phyloP scores from a whole-genome alignment of 2,888 invertebrate genomes.

The Agonum fuliginosum region DNA sequence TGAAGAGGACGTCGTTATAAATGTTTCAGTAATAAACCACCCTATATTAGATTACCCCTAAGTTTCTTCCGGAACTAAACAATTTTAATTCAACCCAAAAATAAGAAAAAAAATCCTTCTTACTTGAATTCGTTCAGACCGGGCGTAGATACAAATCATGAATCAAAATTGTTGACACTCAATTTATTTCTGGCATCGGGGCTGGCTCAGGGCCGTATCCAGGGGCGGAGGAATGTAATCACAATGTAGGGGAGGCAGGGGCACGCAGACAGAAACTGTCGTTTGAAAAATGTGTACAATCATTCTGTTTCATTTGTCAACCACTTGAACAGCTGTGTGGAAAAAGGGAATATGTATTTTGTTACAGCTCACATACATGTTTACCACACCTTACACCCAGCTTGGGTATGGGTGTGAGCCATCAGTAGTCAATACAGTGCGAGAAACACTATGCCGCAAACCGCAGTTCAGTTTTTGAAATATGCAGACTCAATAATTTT shows the following conservation, averaged over 20 bases:
- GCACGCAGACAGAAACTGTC: neutral
- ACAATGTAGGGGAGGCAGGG: neutral
- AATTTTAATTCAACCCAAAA: slow-evolving; percentile 21
- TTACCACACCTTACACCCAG: no score
- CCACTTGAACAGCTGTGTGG: neutral
- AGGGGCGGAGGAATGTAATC: slow-evolving; percentile 25
- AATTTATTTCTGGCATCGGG: slow-evolving; percentile 55
- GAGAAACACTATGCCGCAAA: no score
- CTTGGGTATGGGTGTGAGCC: no score
- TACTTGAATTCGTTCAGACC: neutral
- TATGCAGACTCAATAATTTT: no score
- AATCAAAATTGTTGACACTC: slow-evolving; percentile 59
- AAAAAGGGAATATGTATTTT: neutral
- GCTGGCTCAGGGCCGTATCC: slow-evolving; percentile 15
- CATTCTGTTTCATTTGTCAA: slow-evolving; percentile 53
- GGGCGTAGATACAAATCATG: slow-evolving; percentile 52
- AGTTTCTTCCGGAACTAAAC: slow-evolving; percentile 3
- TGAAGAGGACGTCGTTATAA: no score
- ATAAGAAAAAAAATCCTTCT: slow-evolving; percentile 45
- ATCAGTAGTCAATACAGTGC: no score
- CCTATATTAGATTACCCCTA: neutral
- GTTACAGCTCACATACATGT: no score
- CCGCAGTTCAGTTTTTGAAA: no score
- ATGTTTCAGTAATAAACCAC: neutral
- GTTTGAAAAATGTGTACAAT: slow-evolving; percentile 53